phyloP scores from a whole-genome alignment of 2,888 invertebrate species.

The Polia nebulosa region DNA sequence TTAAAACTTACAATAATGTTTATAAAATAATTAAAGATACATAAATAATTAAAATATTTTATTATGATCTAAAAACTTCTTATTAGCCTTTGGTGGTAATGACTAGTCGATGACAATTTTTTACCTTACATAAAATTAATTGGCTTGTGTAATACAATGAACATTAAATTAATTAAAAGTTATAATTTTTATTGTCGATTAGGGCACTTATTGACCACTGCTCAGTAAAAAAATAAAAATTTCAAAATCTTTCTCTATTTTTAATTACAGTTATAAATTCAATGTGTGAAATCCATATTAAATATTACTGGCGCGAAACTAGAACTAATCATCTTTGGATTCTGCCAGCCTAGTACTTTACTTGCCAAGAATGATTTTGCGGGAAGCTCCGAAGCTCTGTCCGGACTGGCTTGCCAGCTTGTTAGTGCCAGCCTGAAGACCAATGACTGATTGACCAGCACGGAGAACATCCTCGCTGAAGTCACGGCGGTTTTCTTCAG shows the following conservation, averaged over 20 bases:
- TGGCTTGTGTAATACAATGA: not conserved
- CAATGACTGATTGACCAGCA: constrained; percentile 96
- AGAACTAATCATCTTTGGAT: constrained; percentile 25
- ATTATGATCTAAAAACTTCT: constrained; percentile 29
- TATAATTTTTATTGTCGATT: not conserved
- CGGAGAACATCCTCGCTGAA: constrained; percentile 96
- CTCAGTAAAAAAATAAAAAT: not conserved
- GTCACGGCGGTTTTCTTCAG: constrained; percentile 95
- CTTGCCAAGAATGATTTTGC: constrained; percentile 95
- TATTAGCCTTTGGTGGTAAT: constrained; percentile 6
- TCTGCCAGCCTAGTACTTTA: constrained; percentile 76
- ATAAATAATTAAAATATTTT: constrained; percentile 8
- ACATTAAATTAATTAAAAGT: not conserved
- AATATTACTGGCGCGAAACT: constrained; percentile 17
- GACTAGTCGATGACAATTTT: constrained; percentile 7
- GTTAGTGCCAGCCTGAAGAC: constrained; percentile 97
- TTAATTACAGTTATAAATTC: not conserved
- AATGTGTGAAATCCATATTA: constrained; percentile 16
- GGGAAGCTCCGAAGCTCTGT: constrained; percentile 96
- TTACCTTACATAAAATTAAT: not conserved
- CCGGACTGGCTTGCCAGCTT: constrained; percentile 96
- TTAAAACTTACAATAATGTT: constrained; percentile 37
- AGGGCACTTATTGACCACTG: no score
- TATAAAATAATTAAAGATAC: constrained; percentile 21
- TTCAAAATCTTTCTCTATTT: not conserved